A percentile compares a stretch with the other conserved stretches of the same genome.
Evolutionary conservation across 2,888 invertebrate species (phyloP).

Genomic region (Papilio elwesi): DNA sequence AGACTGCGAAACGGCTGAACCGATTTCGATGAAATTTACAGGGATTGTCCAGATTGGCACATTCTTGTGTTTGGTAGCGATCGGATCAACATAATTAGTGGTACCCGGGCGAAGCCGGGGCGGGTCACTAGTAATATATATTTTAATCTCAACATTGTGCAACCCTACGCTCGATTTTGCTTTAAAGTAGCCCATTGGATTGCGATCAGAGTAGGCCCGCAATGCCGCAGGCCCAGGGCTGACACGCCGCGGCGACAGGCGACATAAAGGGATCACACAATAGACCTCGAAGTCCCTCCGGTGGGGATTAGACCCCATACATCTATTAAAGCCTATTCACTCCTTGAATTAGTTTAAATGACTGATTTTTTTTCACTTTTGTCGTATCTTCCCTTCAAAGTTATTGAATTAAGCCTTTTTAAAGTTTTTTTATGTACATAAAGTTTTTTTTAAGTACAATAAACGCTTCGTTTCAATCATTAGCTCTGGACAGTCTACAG

Average conservation of each 20-base stretch:
- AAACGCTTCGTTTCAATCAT: not conserved
- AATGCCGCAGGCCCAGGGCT: not conserved
- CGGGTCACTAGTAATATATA: no score
- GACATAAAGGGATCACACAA: conserved; percentile 26
- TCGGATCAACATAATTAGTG: no score
- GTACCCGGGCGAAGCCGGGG: no score
- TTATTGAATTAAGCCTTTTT: conserved; percentile 8
- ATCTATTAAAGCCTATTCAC: conserved; percentile 40
- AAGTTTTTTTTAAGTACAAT: not conserved
- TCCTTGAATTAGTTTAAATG: conserved; percentile 40
- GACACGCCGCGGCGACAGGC: conserved; percentile 16
- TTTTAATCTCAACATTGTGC: not conserved
- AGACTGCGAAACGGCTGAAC: no score
- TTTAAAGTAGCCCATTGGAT: conserved; percentile 24
- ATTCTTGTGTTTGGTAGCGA: no score
- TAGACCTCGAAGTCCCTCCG: conserved; percentile 21
- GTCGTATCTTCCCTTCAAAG: conserved; percentile 8
- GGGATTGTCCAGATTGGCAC: no score
- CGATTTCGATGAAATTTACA: no score
- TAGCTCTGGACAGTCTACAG: no score
- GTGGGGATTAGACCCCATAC: conserved; percentile 41
- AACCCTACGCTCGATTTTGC: not conserved
- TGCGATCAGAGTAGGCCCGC: not conserved
- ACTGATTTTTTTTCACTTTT: conserved; percentile 26
- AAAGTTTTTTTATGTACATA: not conserved